Evolutionary conservation across 2,888 invertebrate species (phyloP).

Genomic region (Eurytoma californica): DNA sequence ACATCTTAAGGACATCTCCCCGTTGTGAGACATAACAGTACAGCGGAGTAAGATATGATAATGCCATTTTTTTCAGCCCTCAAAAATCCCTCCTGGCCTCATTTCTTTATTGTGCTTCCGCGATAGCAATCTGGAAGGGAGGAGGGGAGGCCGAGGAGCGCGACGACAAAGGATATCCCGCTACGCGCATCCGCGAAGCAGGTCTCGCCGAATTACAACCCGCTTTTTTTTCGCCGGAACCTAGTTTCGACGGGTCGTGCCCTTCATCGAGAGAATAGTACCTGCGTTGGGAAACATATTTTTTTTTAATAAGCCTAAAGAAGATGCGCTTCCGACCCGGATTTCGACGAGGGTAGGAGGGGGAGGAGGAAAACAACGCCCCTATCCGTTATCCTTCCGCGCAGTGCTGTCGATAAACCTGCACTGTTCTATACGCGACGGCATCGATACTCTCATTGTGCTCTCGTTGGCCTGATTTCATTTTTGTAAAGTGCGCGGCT

Average conservation of each 20-base stretch:
- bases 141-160: neutral
- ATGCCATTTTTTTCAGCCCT: constrained; percentile 40
- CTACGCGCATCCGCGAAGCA: constrained; percentile 30
- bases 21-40: constrained; percentile 27
- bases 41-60: constrained; percentile 27
- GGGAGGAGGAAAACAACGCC: constrained; percentile 13
- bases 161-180: constrained; percentile 34
- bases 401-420: constrained; percentile 31
- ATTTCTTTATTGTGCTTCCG: constrained; percentile 29
- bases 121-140: constrained; percentile 39
- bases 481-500: constrained; percentile 21
- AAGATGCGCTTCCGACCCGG: constrained; percentile 39
- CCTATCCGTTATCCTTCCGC: constrained; percentile 29
- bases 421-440: neutral
- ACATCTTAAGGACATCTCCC: constrained; percentile 6
- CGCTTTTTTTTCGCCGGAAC: neutral
- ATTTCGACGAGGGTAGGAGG: neutral
- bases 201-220: constrained; percentile 39
- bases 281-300: constrained; percentile 24
- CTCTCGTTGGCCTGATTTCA: constrained; percentile 34
- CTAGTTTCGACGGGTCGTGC: constrained; percentile 37
- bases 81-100: constrained; percentile 43
- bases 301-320: constrained; percentile 37
- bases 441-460: constrained; percentile 26
- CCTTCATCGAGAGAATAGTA: constrained; percentile 18